Evolutionary conservation across 1,140 invertebrate species (phyloP).

Genomic region (Watersipora subatra): DNA sequence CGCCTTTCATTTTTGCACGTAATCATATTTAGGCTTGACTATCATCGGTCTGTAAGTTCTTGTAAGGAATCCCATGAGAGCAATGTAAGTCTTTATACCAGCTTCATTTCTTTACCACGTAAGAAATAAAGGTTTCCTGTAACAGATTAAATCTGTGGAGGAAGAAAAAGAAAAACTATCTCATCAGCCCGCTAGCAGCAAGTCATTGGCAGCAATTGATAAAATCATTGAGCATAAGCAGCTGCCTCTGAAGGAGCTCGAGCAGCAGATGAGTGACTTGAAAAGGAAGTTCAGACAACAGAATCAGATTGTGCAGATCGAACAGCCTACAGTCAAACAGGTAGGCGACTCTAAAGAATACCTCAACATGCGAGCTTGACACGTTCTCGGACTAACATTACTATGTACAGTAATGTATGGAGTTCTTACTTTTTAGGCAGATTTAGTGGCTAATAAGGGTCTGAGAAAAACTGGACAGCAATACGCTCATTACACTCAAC

Average conservation of each 20-base stretch:
- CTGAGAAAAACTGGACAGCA: too few relatives aligned
- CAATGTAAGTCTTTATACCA: too few relatives aligned
- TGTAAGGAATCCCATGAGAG: too few relatives aligned
- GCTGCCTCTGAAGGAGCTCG: conserved; percentile 61
- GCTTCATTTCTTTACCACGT: background rate
- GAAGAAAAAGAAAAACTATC: conserved; percentile 11
- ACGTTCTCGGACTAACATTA: too few relatives aligned
- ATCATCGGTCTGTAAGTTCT: too few relatives aligned
- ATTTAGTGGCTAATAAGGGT: too few relatives aligned
- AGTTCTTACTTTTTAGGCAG: too few relatives aligned
- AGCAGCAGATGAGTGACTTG: conserved; percentile 54
- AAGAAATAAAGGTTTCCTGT: background rate
- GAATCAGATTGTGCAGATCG: conserved; percentile 58
- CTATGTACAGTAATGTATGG: too few relatives aligned
- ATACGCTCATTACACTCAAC: too few relatives aligned
- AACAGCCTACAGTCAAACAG: conserved; percentile 65
- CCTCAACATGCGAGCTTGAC: background rate
- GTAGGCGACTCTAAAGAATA: conserved; percentile 50
- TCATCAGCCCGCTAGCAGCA: background rate
- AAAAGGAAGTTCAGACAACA: conserved; percentile 61
- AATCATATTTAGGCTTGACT: too few relatives aligned
- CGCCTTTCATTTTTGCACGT: too few relatives aligned
- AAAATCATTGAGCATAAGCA: conserved; percentile 50
- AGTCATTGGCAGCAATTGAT: background rate
- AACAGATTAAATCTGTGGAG: background rate